These are phyloP conservation scores for Myiagra hebetior DNA, from an alignment of 2,113 vertebrate species.

Conservation along the genomic window DNA sequence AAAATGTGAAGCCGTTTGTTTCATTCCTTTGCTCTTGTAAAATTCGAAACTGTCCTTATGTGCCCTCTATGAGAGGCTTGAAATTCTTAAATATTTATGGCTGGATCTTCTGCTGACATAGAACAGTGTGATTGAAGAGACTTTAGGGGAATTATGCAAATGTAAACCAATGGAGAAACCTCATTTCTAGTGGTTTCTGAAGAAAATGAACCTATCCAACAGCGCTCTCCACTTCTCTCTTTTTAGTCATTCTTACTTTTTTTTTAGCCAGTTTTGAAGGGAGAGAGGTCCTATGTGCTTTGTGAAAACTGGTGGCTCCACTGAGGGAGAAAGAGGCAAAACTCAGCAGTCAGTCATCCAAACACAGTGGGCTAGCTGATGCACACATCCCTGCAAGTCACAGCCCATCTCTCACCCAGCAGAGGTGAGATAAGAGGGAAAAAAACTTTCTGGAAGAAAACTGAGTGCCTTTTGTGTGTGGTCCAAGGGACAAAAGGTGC, in stretches of 20 bases:
- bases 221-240: not conserved
- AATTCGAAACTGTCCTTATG: conserved; percentile 1
- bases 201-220: not conserved
- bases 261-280: not conserved
- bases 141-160: not conserved
- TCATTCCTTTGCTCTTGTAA: conserved; percentile 17
- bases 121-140: not conserved
- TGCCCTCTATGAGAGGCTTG: not conserved
- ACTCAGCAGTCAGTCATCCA: not conserved
- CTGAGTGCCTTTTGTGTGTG: not conserved
- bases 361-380: not conserved
- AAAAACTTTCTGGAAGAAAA: not conserved
- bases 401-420: not conserved
- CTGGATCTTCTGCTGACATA: not conserved
- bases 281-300: not conserved
- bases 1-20: not conserved
- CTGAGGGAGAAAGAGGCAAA: not conserved
- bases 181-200: not conserved
- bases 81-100: conserved; percentile 37
- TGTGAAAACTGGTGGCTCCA: not conserved
- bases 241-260: not conserved
- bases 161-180: not conserved
- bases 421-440: not conserved
- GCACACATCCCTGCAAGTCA: not conserved
- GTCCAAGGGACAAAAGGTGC: not conserved